Evolutionary conservation across 2,888 invertebrate species (phyloP).

Genomic region (Zonitis immaculata): DNA sequence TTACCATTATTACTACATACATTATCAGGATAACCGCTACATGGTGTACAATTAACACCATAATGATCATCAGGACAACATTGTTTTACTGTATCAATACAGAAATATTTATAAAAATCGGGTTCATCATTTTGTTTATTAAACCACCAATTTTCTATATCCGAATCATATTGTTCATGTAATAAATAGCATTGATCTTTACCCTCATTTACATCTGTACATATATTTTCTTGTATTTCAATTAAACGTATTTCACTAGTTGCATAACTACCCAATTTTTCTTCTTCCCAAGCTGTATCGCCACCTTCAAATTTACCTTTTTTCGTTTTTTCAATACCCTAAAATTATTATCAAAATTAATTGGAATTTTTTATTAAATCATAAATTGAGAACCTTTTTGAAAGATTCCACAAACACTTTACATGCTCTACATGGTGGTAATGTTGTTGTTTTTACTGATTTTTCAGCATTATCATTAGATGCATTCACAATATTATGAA

Average conservation of each 20-base stretch:
- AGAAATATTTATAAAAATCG: conserved; percentile 69
- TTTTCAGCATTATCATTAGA: conserved; percentile 4
- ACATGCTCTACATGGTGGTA: conserved; percentile 78
- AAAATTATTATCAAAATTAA: conserved; percentile 8
- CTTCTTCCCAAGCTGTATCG: conserved; percentile 90
- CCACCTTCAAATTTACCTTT: conserved; percentile 89
- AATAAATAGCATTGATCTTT: conserved; percentile 78
- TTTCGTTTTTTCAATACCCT: conserved; percentile 77
- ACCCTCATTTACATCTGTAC: conserved; percentile 67
- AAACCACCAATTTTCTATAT: conserved; percentile 88
- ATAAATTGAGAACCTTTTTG: conserved; percentile 49
- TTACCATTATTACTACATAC: conserved; percentile 78
- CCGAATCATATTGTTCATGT: conserved; percentile 75
- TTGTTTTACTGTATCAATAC: conserved; percentile 67
- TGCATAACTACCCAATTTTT: conserved; percentile 75
- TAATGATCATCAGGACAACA: conserved; percentile 85
- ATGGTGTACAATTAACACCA: conserved; percentile 76
- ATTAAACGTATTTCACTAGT: conserved; percentile 84
- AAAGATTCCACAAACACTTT: conserved; percentile 71
- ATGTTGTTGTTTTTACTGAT: conserved; percentile 17
- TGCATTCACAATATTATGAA: conserved; percentile 4
- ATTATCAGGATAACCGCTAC: conserved; percentile 66
- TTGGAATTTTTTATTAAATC: neutral
- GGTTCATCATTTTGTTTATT: conserved; percentile 51
- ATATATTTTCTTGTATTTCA: conserved; percentile 86